Percentiles rank a stretch among this genome's conserved stretches.
phyloP scores from a whole-genome alignment of 2,113 vertebrate species.

The Struthidea cinerea region DNA sequence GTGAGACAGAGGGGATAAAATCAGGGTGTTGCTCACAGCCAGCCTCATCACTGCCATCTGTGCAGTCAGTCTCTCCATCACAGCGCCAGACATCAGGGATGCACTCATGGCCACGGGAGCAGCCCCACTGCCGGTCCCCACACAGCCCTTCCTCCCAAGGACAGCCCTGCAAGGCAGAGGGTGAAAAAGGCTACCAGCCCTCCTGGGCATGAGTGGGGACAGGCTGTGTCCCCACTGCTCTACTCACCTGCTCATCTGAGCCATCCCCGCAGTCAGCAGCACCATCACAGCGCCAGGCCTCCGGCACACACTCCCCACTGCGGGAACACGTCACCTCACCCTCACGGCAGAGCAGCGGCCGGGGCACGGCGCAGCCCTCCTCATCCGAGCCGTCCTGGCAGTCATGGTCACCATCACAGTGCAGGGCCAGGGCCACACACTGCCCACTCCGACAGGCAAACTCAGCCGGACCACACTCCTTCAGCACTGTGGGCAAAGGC shows the following conservation, averaged over 20 bases:
- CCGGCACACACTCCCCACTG: slow-evolving; percentile 79
- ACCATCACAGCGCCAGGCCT: slow-evolving; percentile 86
- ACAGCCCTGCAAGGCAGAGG: not conserved
- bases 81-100: slow-evolving; percentile 82
- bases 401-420: slow-evolving; percentile 82
- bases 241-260: slow-evolving; percentile 81
- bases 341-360: slow-evolving; percentile 63
- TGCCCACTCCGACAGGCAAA: slow-evolving; percentile 81
- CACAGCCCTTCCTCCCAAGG: not conserved
- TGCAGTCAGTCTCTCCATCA: slow-evolving; percentile 80
- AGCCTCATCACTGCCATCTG: slow-evolving; percentile 78
- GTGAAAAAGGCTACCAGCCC: not conserved
- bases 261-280: slow-evolving; percentile 84
- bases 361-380: slow-evolving; percentile 61
- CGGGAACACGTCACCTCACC: slow-evolving; percentile 67
- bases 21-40: slow-evolving; percentile 72
- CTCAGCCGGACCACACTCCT: slow-evolving; percentile 57
- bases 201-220: rapidly evolving
- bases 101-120: slow-evolving; percentile 71
- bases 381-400: slow-evolving; percentile 87
- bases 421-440: slow-evolving; percentile 77
- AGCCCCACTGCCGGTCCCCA: slow-evolving; percentile 74
- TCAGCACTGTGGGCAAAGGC: slow-evolving; percentile 42
- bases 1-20: not conserved
- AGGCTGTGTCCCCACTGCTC: not conserved